Conservation (phyloP, 64 coral and sea anemone species). For the Montipora foliosa region DNA sequence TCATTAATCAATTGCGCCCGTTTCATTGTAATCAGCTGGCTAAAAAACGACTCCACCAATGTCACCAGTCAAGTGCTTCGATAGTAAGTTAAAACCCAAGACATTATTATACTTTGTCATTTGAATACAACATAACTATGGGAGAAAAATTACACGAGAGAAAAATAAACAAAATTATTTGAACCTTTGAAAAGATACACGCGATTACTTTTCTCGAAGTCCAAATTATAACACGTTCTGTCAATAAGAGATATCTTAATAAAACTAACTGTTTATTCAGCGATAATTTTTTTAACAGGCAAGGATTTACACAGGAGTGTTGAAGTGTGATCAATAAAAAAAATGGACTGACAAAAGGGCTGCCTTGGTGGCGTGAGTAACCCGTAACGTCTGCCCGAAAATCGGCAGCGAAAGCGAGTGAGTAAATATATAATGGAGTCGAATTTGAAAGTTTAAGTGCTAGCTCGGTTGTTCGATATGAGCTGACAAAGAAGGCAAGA, state of each 20-base stretch:
- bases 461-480: background rate
- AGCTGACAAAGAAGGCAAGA: background rate
- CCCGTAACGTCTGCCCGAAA: background rate
- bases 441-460: background rate
- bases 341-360: background rate
- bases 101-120: background rate
- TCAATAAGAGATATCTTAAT: background rate
- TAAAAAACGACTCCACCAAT: too few species aligned
- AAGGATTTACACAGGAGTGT: background rate
- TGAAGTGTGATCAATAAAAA: background rate
- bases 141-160: background rate
- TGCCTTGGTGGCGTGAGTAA: background rate
- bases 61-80: background rate
- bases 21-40: background rate
- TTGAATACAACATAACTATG: background rate
- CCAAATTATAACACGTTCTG: background rate
- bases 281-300: background rate
- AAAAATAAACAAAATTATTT: background rate
- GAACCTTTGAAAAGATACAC: background rate
- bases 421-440: background rate
- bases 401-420: background rate
- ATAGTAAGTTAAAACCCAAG: background rate
- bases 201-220: background rate
- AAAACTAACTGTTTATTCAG: background rate
- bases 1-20: background rate